Evolutionary conservation across 2,888 invertebrate species (phyloP).

Genomic region (Lissonota sp.): DNA sequence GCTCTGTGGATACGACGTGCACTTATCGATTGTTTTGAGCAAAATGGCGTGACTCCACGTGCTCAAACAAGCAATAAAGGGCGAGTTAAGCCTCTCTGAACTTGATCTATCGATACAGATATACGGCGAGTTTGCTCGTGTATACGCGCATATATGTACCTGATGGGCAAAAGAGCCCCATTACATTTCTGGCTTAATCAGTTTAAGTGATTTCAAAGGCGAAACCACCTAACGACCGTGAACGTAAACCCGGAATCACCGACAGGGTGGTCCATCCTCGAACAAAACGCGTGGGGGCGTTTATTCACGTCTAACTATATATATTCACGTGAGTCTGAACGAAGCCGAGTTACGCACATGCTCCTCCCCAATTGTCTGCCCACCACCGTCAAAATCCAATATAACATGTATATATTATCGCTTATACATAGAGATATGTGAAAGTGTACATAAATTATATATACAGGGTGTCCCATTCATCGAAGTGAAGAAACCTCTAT

Average conservation of each 20-base stretch:
- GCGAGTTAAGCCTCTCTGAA: too few species aligned
- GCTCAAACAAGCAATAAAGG: too few species aligned
- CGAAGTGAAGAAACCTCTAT: too few species aligned
- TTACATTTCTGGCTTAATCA: conserved; percentile 76
- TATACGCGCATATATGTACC: conserved; percentile 25
- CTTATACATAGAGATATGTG: background rate
- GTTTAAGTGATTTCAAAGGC: conserved; percentile 79
- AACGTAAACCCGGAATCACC: conserved; percentile 44
- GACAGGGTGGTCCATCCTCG: conserved; percentile 67
- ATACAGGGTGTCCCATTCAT: background rate
- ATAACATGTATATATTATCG: background rate
- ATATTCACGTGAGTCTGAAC: conserved; percentile 35
- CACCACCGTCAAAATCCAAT: conserved; percentile 24
- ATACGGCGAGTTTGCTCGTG: background rate
- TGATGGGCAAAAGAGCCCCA: conserved; percentile 54
- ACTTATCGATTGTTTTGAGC: too few species aligned
- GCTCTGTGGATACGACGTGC: background rate
- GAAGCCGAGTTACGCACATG: conserved; percentile 61
- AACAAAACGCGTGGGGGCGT: conserved; percentile 56
- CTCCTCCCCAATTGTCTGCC: conserved; percentile 35
- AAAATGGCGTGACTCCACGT: background rate
- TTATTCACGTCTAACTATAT: conserved; percentile 2
- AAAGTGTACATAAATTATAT: background rate
- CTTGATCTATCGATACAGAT: background rate
- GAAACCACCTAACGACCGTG: conserved; percentile 58